A percentile compares a stretch with the other conserved stretches of the same genome.
These are phyloP conservation scores for Lasioglossum morio DNA, from an alignment of 2,888 invertebrate genomes.

Conservation along the genomic window DNA sequence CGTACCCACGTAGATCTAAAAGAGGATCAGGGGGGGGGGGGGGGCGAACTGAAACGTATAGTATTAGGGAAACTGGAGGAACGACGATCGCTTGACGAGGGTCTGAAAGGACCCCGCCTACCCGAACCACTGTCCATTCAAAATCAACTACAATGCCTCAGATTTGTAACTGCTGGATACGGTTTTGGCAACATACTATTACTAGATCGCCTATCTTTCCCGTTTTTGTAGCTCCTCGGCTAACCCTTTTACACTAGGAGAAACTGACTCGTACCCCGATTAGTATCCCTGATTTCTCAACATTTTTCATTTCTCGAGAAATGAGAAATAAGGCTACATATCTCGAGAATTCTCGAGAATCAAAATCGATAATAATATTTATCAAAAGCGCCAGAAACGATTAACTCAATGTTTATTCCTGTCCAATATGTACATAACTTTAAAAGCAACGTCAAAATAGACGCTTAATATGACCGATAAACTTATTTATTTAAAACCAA, in stretches of 20 bases:
- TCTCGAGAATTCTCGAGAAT: too few species aligned
- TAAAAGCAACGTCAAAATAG: too few species aligned
- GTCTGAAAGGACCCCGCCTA: constrained; percentile 16
- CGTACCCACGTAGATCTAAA: background rate
- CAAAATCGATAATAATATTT: too few species aligned
- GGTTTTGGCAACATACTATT: background rate
- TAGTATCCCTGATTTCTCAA: too few species aligned
- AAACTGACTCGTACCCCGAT: background rate
- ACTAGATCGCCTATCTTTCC: background rate
- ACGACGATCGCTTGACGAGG: constrained; percentile 14
- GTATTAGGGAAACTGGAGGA: constrained; percentile 9
- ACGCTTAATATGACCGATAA: too few species aligned
- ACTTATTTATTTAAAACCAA: too few species aligned
- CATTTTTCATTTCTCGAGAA: too few species aligned
- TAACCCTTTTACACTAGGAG: background rate
- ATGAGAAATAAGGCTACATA: too few species aligned
- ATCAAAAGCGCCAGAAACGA: too few species aligned
- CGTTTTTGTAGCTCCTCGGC: background rate
- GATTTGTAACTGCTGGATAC: constrained; percentile 16
- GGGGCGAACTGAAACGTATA: background rate
- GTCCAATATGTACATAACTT: too few species aligned
- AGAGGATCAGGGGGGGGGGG: background rate
- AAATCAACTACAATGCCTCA: constrained; percentile 4
- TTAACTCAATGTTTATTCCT: too few species aligned
- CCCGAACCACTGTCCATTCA: constrained; percentile 8